A percentile compares a stretch with the other conserved stretches of the same genome.
Conservation (phyloP, 2,113 vertebrate species). For the Synchiropus splendidus region DNA sequence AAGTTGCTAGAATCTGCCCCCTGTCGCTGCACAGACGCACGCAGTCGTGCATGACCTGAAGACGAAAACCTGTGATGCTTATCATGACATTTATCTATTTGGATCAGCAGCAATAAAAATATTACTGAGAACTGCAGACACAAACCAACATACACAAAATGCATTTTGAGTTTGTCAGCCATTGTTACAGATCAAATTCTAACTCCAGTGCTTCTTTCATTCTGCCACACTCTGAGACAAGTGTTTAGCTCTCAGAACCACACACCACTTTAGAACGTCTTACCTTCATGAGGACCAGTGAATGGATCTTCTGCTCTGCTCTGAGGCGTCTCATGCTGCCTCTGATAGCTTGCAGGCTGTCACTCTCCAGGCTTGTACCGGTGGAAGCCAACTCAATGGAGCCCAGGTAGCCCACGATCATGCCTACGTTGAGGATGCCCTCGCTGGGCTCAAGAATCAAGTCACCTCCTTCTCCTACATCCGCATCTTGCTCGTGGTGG, state of each 20-base stretch:
- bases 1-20: conserved; percentile 77
- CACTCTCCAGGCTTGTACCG: conserved; percentile 78
- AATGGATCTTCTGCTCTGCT: conserved; percentile 93
- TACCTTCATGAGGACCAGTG: conserved; percentile 84
- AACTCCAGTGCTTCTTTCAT: too few relatives aligned
- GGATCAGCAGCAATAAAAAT: background rate
- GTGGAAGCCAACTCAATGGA: conserved; percentile 92
- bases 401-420: conserved; percentile 94
- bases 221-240: too few relatives aligned
- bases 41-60: conserved; percentile 83
- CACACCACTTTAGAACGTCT: too few relatives aligned
- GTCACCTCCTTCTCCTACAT: conserved; percentile 64
- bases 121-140: background rate
- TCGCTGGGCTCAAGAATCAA: conserved; percentile 65
- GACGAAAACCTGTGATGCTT: background rate
- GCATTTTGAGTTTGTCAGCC: background rate
- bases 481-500: conserved; percentile 40
- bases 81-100: too few relatives aligned
- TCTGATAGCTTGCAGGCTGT: conserved; percentile 92
- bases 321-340: conserved; percentile 93
- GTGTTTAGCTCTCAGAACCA: too few relatives aligned
- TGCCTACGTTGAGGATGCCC: conserved; percentile 88
- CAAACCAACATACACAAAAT: background rate
- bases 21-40: conserved; percentile 83
- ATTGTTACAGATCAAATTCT: background rate